Evolutionary conservation across 2,113 vertebrate genomes (phyloP).

Genomic region (Cricetomys ansorgei): DNA sequence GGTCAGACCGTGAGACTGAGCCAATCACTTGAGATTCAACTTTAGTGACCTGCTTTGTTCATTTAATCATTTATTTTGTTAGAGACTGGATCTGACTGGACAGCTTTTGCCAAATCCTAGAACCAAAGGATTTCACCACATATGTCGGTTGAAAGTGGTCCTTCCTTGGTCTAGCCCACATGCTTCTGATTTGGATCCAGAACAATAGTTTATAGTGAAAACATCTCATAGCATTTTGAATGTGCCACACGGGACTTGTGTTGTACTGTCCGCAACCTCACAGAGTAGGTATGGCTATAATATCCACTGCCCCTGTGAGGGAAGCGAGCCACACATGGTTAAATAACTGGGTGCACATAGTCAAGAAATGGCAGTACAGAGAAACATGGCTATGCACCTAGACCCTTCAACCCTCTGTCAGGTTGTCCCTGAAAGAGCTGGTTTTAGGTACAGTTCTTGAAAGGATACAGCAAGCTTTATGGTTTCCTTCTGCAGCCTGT

Average conservation of each 20-base stretch:
- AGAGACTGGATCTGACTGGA: neutral
- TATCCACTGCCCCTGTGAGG: neutral
- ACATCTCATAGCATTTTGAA: neutral
- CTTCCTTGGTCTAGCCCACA: neutral
- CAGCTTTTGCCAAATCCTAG: neutral
- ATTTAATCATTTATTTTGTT: neutral
- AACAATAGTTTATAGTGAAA: neutral
- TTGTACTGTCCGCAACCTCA: neutral
- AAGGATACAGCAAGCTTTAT: neutral
- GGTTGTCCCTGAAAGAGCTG: neutral
- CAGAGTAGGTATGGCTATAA: neutral
- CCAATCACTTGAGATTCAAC: neutral
- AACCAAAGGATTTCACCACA: neutral
- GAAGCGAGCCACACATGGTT: neutral
- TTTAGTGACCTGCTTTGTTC: neutral
- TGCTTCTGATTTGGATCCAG: neutral
- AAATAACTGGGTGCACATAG: neutral
- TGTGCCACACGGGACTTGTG: neutral
- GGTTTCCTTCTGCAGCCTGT: neutral
- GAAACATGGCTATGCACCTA: neutral
- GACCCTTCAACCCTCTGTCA: neutral
- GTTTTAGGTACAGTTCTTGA: neutral
- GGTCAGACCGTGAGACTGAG: neutral
- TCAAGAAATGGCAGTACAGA: no score
- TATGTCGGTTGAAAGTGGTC: neutral